phyloP scores from a whole-genome alignment of 2,797 vertebrate genomes.

The Naso thynnoides region DNA sequence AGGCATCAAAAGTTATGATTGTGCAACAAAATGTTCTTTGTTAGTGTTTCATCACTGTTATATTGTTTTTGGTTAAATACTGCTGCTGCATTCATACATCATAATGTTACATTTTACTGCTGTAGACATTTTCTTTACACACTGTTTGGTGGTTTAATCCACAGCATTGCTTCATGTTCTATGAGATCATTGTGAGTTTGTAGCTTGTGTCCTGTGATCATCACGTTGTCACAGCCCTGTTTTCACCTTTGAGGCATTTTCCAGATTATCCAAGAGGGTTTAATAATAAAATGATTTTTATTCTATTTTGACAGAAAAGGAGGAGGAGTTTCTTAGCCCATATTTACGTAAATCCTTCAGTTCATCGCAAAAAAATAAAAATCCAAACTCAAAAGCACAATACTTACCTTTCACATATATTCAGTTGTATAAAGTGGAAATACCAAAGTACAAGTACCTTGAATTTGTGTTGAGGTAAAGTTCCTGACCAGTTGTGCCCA shows the following conservation, averaged over 20 bases:
- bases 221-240: too few relatives aligned
- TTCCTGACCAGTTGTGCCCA: too few relatives aligned
- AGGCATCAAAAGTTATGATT: neutral
- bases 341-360: neutral
- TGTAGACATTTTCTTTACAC: neutral
- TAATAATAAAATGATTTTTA: too few relatives aligned
- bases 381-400: neutral
- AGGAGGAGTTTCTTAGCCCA: too few relatives aligned
- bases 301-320: too few relatives aligned
- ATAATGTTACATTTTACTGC: neutral
- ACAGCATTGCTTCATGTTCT: too few relatives aligned
- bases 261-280: neutral
- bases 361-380: neutral
- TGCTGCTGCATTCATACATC: neutral
- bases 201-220: too few relatives aligned
- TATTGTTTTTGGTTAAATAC: neutral
- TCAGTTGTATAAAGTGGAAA: neutral
- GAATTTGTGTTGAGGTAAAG: neutral
- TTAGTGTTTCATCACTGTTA: neutral
- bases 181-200: too few relatives aligned
- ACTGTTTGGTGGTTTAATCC: too few relatives aligned
- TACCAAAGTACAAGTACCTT: neutral
- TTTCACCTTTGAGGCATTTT: too few relatives aligned
- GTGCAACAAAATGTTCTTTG: neutral
- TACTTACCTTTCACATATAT: neutral